Evolutionary conservation across 1,140 invertebrate genomes (phyloP).

Genomic region (Lethrus apterus): DNA sequence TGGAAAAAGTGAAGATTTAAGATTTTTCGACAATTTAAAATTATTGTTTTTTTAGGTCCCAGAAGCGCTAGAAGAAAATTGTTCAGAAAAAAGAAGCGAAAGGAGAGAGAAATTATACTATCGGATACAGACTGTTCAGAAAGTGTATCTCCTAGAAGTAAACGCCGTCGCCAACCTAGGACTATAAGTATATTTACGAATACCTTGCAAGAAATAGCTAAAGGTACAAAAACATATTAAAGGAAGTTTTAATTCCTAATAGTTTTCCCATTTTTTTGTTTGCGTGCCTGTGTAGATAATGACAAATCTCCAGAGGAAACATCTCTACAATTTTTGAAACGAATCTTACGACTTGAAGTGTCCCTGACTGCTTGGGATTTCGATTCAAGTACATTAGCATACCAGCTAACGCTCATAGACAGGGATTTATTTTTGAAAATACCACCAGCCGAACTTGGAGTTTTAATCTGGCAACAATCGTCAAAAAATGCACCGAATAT

Average conservation of each 20-base stretch:
- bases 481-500: conserved; percentile 47
- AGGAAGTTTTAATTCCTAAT: conserved; percentile 11
- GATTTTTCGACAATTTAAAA: no score
- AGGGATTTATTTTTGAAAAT: conserved; percentile 47
- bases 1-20: not conserved
- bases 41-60: not conserved
- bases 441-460: conserved; percentile 39
- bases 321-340: conserved; percentile 28
- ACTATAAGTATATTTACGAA: no score
- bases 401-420: conserved; percentile 48
- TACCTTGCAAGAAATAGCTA: not conserved
- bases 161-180: no score
- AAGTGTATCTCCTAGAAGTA: no score
- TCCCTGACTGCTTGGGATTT: conserved; percentile 46
- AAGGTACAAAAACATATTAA: conserved; percentile 1
- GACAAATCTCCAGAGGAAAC: conserved; percentile 23
- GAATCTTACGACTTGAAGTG: conserved; percentile 39
- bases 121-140: conserved; percentile 9
- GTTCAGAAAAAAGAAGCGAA: conserved; percentile 4
- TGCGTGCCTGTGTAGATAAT: conserved; percentile 3
- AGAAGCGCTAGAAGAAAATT: conserved; percentile 7
- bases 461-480: conserved; percentile 41
- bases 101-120: conserved; percentile 1
- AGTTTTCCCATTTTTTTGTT: conserved; percentile 11
- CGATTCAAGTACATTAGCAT: conserved; percentile 44